Percentiles rank a stretch among this genome's conserved stretches.
These are phyloP conservation scores for Spodoptera exigua DNA, from an alignment of 2,888 invertebrate genomes.

Conservation along the genomic window DNA sequence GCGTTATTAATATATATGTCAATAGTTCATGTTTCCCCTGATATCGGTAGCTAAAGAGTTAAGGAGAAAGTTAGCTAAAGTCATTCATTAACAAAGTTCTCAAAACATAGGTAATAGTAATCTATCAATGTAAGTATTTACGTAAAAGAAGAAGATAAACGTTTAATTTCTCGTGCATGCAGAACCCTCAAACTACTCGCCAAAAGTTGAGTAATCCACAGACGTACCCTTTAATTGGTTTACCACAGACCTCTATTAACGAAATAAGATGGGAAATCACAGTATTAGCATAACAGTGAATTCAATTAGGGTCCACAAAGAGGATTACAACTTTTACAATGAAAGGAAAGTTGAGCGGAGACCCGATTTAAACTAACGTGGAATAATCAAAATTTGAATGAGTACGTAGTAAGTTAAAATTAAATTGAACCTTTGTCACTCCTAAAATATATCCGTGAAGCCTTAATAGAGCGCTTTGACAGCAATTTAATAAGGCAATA, in stretches of 20 bases:
- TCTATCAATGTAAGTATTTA: conserved; percentile 55
- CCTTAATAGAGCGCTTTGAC: conserved; percentile 23
- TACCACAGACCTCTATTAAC: conserved; percentile 89
- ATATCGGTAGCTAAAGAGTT: background rate
- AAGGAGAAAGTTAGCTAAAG: background rate
- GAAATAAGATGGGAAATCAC: conserved; percentile 89
- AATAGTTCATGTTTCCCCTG: no score
- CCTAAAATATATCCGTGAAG: conserved; percentile 31
- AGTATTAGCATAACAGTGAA: conserved; percentile 89
- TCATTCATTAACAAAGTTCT: background rate
- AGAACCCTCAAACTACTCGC: conserved; percentile 80
- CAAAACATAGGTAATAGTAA: background rate
- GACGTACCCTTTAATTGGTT: conserved; percentile 88
- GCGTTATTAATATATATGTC: no score
- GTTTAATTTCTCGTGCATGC: conserved; percentile 75
- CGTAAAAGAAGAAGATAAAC: conserved; percentile 70
- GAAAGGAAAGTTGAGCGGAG: conserved; percentile 85
- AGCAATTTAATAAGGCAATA: conserved; percentile 8
- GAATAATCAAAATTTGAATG: conserved; percentile 87
- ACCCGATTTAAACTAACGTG: conserved; percentile 83
- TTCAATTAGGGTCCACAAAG: conserved; percentile 89
- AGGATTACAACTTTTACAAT: conserved; percentile 89
- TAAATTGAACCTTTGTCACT: conserved; percentile 71
- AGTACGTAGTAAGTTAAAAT: conserved; percentile 80
- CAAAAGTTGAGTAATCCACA: conserved; percentile 86